These are phyloP conservation scores for Chouioia cunea DNA, from an alignment of 2,888 invertebrate genomes.

Conservation along the genomic window DNA sequence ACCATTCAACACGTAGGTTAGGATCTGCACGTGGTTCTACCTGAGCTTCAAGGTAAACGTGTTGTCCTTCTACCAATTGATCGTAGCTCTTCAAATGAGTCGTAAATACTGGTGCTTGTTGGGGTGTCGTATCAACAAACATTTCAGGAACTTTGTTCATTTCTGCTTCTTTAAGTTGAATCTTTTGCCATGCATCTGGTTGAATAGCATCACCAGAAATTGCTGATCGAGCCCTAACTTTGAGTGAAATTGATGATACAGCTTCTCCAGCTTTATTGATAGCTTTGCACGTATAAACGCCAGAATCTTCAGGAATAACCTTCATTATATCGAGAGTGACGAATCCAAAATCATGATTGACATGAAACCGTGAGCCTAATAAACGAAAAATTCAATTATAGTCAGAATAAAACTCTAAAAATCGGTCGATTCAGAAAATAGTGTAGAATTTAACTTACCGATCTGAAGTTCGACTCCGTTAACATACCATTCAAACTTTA, in stretches of 20 bases:
- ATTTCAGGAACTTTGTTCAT: constrained; percentile 91
- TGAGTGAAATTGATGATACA: constrained; percentile 90
- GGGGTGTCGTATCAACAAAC: constrained; percentile 86
- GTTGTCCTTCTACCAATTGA: constrained; percentile 87
- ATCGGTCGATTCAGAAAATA: too few species aligned
- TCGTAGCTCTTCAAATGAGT: constrained; percentile 89
- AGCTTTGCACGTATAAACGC: constrained; percentile 94
- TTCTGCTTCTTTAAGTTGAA: constrained; percentile 90
- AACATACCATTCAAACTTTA: constrained; percentile 95
- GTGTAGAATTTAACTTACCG: constrained; percentile 72
- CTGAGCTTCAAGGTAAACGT: constrained; percentile 88
- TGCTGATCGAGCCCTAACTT: constrained; percentile 85
- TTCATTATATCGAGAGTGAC: constrained; percentile 92
- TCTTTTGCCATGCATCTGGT: constrained; percentile 93
- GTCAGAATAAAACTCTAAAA: constrained; percentile 6
- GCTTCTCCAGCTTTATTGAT: constrained; percentile 95
- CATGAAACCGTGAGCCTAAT: constrained; percentile 86
- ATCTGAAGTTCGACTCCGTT: constrained; percentile 93
- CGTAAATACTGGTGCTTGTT: constrained; percentile 95
- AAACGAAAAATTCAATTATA: background rate
- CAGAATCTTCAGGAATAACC: constrained; percentile 89
- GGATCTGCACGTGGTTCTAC: constrained; percentile 93
- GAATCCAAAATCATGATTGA: constrained; percentile 93
- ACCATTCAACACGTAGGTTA: constrained; percentile 90
- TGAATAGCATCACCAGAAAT: constrained; percentile 88